Evolutionary conservation across 2,888 invertebrate genomes (phyloP), one percentile per base, ranked within the genome.

Genomic region (Drosophila lutescens): DNA sequence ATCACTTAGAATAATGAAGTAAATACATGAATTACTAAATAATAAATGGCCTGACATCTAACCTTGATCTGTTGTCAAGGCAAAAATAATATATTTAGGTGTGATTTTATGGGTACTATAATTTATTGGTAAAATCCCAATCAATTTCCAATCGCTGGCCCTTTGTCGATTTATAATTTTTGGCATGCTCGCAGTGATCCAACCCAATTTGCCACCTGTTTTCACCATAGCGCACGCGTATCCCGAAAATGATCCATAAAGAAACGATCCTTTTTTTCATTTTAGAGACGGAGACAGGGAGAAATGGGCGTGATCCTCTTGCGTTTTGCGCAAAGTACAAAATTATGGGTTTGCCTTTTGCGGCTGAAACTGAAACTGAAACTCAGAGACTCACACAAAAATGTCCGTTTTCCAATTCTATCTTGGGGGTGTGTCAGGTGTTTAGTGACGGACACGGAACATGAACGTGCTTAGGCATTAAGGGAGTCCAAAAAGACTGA

Each of bases 391-490:
- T 10, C 7, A 61, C 51, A 44, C 74, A 56, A 56, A 57, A 76
- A 77, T 73, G 77, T 76, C 81, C 70, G 36, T 68, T 61, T 65
- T 69, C 55, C 66, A 63, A 69, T 81, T 82, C 70, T 53, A 51
- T 41, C 44, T 51, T 15, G 59, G 55, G 79, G 83, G 83, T 75
- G 89, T 84, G 86, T 60, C 88, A 38, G 49, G 68, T 79, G 88
- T 77, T 84, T 84, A 84, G 89, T 77, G 80, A 81, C 88, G 86
- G 85, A 79, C 86, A 63, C 66, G 66, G 62, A 66, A 76, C 68
- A 74, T 63, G 78, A 55, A 88, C 83, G 83, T 84, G 83, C 83
- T 84, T 84, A 89, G 83, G 83, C 89, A 84, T 84, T 84, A 88
- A 88, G 83, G 89, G 76, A 88, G 82, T 80, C 83, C 68, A 26